Evolutionary conservation across 2,888 invertebrate genomes (phyloP), one percentile per base, ranked within the genome.

Genomic region (Griposia aprilina): DNA sequence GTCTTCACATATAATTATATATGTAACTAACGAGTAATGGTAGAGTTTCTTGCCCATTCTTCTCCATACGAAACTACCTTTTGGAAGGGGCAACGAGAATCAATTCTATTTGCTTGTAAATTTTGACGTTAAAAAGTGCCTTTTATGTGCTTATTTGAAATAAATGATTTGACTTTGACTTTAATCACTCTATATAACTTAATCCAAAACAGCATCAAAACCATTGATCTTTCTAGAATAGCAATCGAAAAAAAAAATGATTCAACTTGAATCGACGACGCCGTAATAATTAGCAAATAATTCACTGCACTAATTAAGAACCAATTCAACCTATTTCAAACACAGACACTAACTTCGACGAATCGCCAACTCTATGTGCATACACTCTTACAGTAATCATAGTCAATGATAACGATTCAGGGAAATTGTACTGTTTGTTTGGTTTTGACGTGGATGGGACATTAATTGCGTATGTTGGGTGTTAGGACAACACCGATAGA

Each of bases 381-480:
- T 2, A 52, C 52, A 11, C 67, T 80, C 13, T 86, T 74, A 82
- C n/a, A 75, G 68, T 89, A 85, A 88, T 86, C 76, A 78, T 79
- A 85, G 83, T 57, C 74, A 89, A 76, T 89, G 90, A 87, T 81
- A 89, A 89, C 80, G 80, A 79, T 88, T 84, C 90, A 80, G 52
- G 77, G 88, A 83, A 89, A 89, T 86, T 76, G 76, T 85, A 83
- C 67, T 84, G 81, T 84, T 84, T 84, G 88, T 85, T 89, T 84
- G 80, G 87, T 86, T 88, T 87, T 71, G 69, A 86, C 76, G 79
- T 81, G 79, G 74, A 87, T 86, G 81, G 76, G 57, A 75, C 77
- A 80, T 80, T 83, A 85, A 87, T 89, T 84, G 74, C 55, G 76
- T 83, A 50, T 77, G 73, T 68, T 13, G 30, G 76, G 73, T 62